phyloP scores from a whole-genome alignment of 2,888 invertebrate genomes.

The Epirrita christyi region DNA sequence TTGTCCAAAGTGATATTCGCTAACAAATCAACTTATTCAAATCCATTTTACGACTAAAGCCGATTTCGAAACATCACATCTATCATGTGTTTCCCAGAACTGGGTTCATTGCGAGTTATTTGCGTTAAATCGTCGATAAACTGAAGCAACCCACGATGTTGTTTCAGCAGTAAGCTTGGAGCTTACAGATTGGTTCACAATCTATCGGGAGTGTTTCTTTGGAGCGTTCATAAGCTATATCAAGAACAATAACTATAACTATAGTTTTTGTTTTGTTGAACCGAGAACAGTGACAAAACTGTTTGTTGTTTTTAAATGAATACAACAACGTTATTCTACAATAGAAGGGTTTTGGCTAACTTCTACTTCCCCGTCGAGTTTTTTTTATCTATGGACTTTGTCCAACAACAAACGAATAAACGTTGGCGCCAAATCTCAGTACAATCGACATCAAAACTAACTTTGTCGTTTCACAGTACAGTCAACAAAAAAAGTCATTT shows the following conservation, averaged over 20 bases:
- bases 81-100: conserved; percentile 24
- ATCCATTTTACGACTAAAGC: neutral
- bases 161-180: conserved; percentile 4
- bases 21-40: neutral
- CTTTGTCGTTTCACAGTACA: conserved; percentile 13
- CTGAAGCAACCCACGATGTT: conserved; percentile 14
- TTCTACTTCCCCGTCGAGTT: neutral
- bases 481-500: neutral
- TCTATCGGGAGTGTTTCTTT: neutral
- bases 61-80: conserved; percentile 9
- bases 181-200: conserved; percentile 4
- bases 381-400: conserved; percentile 8
- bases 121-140: conserved; percentile 13
- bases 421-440: conserved; percentile 6
- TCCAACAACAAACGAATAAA: conserved; percentile 10
- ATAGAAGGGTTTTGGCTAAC: conserved; percentile 1
- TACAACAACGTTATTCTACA: neutral
- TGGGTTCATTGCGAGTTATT: conserved; percentile 25
- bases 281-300: neutral
- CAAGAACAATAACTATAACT: neutral
- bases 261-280: neutral
- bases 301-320: neutral
- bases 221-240: neutral
- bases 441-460: neutral
- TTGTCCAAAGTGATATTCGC: too few species aligned